phyloP scores from a whole-genome alignment of 2,888 invertebrate genomes.

The Dolichopus griseipennis region DNA sequence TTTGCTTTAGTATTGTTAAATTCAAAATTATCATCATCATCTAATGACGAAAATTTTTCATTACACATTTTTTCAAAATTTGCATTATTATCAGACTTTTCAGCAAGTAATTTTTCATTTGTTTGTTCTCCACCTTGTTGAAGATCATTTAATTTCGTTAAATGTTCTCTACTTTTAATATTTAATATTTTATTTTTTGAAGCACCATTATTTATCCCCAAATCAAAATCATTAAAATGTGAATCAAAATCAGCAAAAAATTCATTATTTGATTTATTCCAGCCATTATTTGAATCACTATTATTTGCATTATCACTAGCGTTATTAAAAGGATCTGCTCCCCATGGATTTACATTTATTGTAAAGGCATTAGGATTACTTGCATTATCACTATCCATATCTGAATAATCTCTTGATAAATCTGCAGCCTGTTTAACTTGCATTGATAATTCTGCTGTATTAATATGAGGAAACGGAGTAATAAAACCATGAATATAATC shows the following conservation, averaged over 20 bases:
- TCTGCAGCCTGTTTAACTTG: background rate
- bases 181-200: background rate
- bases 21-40: background rate
- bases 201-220: constrained; percentile 23
- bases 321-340: constrained; percentile 22
- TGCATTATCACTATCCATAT: constrained; percentile 10
- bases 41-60: background rate
- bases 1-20: background rate
- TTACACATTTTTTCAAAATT: background rate
- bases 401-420: constrained; percentile 12
- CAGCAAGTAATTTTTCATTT: background rate
- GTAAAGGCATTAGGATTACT: constrained; percentile 12
- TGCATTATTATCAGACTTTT: constrained; percentile 4
- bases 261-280: constrained; percentile 34
- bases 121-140: background rate
- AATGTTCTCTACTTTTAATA: background rate
- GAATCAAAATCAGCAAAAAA: constrained; percentile 43
- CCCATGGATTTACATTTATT: constrained; percentile 31
- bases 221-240: constrained; percentile 36
- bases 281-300: constrained; percentile 19
- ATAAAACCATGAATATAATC: too few species aligned
- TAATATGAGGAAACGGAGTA: too few species aligned
- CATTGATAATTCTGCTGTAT: too few species aligned
- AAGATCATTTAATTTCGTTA: background rate
- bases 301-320: background rate